Base-by-base conservation (phyloP, 2,888 invertebrate species). In the Dioctria rufipes region DNA sequence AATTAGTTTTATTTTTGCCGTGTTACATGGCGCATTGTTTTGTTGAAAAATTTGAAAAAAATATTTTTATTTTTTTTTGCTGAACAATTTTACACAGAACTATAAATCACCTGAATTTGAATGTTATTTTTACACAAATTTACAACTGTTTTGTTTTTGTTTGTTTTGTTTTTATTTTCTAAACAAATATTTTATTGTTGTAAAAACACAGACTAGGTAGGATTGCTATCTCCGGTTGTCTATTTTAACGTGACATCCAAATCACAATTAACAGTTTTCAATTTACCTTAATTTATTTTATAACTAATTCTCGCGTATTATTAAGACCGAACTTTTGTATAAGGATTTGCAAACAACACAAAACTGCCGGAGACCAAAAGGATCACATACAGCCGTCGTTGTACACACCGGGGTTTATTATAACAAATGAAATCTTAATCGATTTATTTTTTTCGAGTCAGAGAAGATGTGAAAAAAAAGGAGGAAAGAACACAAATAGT, bases 401-500 rank as follows among this genome's bases (percentile, higher is more conserved):
- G 37, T 61, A 39, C 61, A 61, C 61, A 37, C 61, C 4, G 37
- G 6, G n/a, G 11, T 6, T 39, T 25, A 25, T 0, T 25, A 25
- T 61, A 61, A 61, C 61, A 61, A 39, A 13, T 58, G 40, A 65
- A 43, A 46, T 46, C 42, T 9, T 13, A 60, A 77, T 77, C 37
- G 63, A 61, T 77, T 46, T 61, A 60, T 58, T 71, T 40, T 60
- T 61, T 60, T 75, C 77, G n/a, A 37, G 39, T 42, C 43, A 39
- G 25, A 25, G 25, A 25, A 25, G 25, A 25, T 25, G 25, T 25
- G 54, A 54, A 6, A n/a, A 73, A 73, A 42, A 77, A 63, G 42
- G 66, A 5, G 77, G 77, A 61, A 63, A 49, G 63, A 77, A 77
- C 77, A 77, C 43, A 77, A 77, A 63, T 8, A 61, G 61, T 43